These are phyloP conservation scores for Rhagologus leucostigma DNA, from an alignment of 2,113 vertebrate genomes.

Conservation along the genomic window DNA sequence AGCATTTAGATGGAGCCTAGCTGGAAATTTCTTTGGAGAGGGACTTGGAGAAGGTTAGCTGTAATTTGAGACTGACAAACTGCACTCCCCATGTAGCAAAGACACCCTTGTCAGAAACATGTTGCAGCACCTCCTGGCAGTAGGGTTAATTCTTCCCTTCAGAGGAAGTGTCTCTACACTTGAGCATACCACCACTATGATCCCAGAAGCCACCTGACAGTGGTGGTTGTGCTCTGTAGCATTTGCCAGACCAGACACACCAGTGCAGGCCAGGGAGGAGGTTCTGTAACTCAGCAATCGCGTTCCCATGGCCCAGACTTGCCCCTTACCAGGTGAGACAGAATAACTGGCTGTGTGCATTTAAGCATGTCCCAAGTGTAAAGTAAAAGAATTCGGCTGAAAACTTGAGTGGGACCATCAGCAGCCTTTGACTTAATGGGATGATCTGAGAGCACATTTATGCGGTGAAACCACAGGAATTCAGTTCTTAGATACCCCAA, in stretches of 20 bases:
- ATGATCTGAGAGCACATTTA: neutral
- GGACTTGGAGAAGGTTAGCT: neutral
- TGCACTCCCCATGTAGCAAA: neutral
- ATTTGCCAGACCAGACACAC: neutral
- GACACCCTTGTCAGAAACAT: neutral
- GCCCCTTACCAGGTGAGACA: neutral
- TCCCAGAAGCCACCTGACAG: neutral
- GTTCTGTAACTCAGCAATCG: neutral
- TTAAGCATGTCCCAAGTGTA: neutral
- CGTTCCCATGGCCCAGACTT: neutral
- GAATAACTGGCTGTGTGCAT: neutral
- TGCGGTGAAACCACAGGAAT: neutral
- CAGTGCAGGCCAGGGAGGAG: neutral
- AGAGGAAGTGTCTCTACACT: neutral
- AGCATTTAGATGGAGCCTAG: neutral
- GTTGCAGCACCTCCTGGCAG: neutral
- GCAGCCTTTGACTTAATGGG: neutral
- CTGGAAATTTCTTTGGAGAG: neutral
- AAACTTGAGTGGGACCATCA: neutral
- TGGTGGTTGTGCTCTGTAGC: neutral
- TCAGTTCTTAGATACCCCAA: neutral
- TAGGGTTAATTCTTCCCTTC: neutral
- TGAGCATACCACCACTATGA: fast-evolving
- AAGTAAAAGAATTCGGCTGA: neutral
- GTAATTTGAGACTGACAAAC: neutral